Evolutionary conservation across 2,888 invertebrate genomes (phyloP).

Genomic region (Eristalis tenax): DNA sequence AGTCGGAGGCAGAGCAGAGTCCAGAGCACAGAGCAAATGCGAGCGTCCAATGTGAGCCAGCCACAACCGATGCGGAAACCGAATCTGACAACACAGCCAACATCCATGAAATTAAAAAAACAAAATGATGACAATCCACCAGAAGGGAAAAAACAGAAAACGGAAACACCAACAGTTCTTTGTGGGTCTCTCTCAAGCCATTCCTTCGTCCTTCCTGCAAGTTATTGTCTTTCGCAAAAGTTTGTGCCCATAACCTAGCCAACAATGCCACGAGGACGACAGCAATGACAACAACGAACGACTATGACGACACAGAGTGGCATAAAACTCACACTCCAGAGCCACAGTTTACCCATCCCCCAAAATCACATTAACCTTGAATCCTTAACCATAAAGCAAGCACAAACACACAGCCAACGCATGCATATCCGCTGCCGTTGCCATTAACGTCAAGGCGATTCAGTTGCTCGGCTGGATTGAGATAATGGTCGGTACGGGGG

Average conservation of each 20-base stretch:
- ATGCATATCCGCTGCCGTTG: constrained; percentile 14
- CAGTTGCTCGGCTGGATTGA: not conserved
- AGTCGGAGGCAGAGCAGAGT: not conserved
- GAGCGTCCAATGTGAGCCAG: constrained; percentile 53
- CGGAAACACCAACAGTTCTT: not conserved
- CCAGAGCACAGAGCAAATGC: not conserved
- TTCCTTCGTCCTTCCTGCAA: constrained; percentile 42
- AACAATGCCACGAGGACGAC: constrained; percentile 27
- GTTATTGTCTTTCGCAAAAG: constrained; percentile 47
- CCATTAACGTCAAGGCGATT: constrained; percentile 11
- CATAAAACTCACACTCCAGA: constrained; percentile 37
- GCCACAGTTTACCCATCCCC: constrained; percentile 47
- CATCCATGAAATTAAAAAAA: constrained; percentile 69
- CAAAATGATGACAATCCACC: constrained; percentile 7
- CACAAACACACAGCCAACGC: constrained; percentile 27
- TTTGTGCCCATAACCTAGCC: constrained; percentile 44
- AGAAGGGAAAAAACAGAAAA: constrained; percentile 13
- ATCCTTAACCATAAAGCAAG: constrained; percentile 64
- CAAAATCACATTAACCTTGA: constrained; percentile 69
- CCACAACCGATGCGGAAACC: constrained; percentile 66
- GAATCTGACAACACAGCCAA: constrained; percentile 63
- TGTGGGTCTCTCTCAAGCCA: not conserved
- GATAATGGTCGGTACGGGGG: not conserved
- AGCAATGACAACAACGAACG: not conserved
- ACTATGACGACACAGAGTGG: constrained; percentile 18